Base-by-base conservation (phyloP, 2,888 invertebrate genomes). In the Dastarcus helophoroides region DNA sequence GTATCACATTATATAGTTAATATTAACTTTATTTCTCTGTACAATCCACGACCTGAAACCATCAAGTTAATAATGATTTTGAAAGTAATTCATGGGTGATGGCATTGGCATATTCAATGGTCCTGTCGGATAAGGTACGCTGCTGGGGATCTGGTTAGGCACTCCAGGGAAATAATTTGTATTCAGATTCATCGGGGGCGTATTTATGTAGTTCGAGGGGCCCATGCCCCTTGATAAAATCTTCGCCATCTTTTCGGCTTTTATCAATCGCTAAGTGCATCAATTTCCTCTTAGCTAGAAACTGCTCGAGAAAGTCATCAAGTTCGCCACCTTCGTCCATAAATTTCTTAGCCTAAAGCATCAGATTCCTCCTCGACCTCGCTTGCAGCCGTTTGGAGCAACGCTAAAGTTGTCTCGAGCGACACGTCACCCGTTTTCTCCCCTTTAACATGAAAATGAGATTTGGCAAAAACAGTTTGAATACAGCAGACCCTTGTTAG, bases 351-450 rank as follows among this genome's bases (percentile, higher is more conserved):
- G 88, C 80, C n/a, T 24, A 82, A 57, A 38, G 70, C 71, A 64
- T 97, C 97, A 0, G 93, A 86, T 52, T 88, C 78, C 54, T 95
- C 94, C 58, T 97, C 97, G 31, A 82, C 78, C 65, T 93, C 84
- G 16, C 90, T 86, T 14, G 91, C 84, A 7, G 90, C 82, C 6
- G 93, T 80, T 67, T 93, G 89, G 8, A 97, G 66, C 26, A 94
- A 62, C 1, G 90, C 93, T 38, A 88, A 66, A 1, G 88, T 81
- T 13, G 88, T 85, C 47, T 94, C 95, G 14, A 84, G 69, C 9
- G 82, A 81, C 56, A 82, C 75, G 26, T 76, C 75, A 1, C 80
- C 79, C 13, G 80, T 74, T 54, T 82, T 78, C 30, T 76, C 70
- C 55, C 79, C 85, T 85, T 57, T 21, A 63, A 69, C 54, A 34